Percentiles rank a stretch among this genome's conserved stretches.
These are phyloP conservation scores for Cylloceria caligata DNA, from an alignment of 2,888 invertebrate species.

Conservation along the genomic window DNA sequence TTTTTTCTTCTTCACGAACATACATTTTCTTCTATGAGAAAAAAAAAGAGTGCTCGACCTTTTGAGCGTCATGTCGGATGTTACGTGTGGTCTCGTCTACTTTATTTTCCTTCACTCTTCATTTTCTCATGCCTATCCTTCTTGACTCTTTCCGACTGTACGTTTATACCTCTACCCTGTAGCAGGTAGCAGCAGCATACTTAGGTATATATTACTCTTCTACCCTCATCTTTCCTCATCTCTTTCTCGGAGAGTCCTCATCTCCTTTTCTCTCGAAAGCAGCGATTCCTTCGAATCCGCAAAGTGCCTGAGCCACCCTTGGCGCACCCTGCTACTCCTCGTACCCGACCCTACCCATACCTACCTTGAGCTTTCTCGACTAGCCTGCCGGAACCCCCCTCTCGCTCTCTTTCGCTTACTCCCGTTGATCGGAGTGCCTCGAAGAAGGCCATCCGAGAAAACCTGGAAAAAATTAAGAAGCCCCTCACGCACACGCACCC, in stretches of 20 bases:
- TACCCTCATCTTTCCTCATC: conserved; percentile 38
- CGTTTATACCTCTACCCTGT: conserved; percentile 25
- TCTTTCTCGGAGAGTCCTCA: conserved; percentile 17
- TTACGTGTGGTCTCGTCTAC: conserved; percentile 67
- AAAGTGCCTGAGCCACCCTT: conserved; percentile 64
- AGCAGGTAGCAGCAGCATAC: conserved; percentile 38
- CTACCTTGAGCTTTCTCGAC: conserved; percentile 47
- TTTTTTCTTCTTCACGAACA: too few relatives aligned
- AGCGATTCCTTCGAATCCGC: conserved; percentile 68
- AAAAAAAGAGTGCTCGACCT: conserved; percentile 71
- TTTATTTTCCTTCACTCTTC: conserved; percentile 56
- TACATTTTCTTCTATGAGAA: too few relatives aligned
- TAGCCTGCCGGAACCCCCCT: conserved; percentile 46
- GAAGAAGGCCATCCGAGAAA: conserved; percentile 19
- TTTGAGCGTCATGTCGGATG: conserved; percentile 76
- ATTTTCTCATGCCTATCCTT: conserved; percentile 60
- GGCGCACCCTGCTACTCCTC: conserved; percentile 36
- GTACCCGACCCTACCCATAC: not conserved
- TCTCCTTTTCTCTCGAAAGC: conserved; percentile 38
- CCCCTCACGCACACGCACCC: conserved; percentile 77
- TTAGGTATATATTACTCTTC: conserved; percentile 59
- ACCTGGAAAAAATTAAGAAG: conserved; percentile 76
- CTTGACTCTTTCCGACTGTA: conserved; percentile 41
- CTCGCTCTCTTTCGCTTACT: conserved; percentile 45
- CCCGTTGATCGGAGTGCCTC: conserved; percentile 47